Evolutionary conservation across 2,113 vertebrate species (phyloP).

Genomic region (Lagenorhynchus albirostris): DNA sequence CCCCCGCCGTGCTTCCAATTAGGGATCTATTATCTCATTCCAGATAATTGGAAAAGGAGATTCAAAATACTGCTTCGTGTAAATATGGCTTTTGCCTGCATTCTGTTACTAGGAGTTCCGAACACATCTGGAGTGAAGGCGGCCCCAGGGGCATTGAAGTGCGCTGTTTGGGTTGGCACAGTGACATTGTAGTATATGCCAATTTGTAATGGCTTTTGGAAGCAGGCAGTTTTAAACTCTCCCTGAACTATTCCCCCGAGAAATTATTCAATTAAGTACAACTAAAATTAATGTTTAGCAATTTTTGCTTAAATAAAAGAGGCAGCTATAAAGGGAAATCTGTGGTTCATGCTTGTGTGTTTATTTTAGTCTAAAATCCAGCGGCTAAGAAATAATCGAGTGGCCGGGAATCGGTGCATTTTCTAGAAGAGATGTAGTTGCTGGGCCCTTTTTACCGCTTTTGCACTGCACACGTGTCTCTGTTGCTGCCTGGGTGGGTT

Average conservation of each 20-base stretch:
- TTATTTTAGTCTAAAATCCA: constrained; percentile 76
- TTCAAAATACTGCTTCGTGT: constrained; percentile 79
- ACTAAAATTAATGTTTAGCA: constrained; percentile 88
- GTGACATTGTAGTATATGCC: constrained; percentile 82
- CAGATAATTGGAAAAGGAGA: constrained; percentile 77
- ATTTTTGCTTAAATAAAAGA: constrained; percentile 86
- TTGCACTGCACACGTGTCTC: not conserved
- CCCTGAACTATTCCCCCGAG: constrained; percentile 84
- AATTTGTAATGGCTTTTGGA: constrained; percentile 93
- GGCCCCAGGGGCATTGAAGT: constrained; percentile 87
- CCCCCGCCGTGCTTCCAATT: constrained; percentile 51
- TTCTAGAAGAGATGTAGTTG: not conserved
- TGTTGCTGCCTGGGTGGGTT: not conserved
- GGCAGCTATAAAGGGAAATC: constrained; percentile 80
- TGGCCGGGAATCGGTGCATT: constrained; percentile 67
- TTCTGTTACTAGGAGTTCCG: constrained; percentile 85
- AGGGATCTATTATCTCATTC: constrained; percentile 76
- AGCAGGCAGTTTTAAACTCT: constrained; percentile 82
- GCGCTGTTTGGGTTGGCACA: constrained; percentile 91
- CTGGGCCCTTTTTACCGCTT: not conserved
- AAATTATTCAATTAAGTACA: constrained; percentile 93
- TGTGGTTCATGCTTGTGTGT: constrained; percentile 69
- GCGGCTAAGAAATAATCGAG: constrained; percentile 76
- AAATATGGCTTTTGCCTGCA: constrained; percentile 86
- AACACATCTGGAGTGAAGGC: constrained; percentile 85